Evolutionary conservation across 2,888 invertebrate species (phyloP), one percentile per base, ranked within the genome.

Genomic region (Matsumyia berberina): DNA sequence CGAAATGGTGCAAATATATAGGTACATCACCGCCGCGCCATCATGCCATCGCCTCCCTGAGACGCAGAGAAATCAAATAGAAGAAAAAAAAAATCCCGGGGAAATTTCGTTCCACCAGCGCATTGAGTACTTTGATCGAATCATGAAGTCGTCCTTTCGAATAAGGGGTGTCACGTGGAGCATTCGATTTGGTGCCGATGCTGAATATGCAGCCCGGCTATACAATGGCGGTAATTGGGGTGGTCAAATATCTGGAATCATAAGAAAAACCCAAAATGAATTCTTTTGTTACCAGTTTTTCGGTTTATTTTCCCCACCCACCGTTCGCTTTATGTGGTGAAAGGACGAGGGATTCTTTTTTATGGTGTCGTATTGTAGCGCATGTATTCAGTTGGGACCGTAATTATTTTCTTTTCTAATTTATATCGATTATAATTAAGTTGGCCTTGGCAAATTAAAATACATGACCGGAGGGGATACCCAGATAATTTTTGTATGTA

Each of bases 371-470:
- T 60, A 24, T 69, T 51, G 31, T 39, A 73, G 53, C 67, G 60
- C 44, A 3, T 51, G 42, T 64, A 57, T 76, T 70, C 51, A 51
- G 35, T 57, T 60, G 44, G 49, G 76, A 57, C 37, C 67, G 76
- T 81, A 64, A 64, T 76, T 81, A 76, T 81, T 80, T 74, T 58
- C 66, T 73, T 67, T 73, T 67, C 66, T 77, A 77, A 81, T 81
- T 81, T 82, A 82, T 77, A 77, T 82, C 70, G 82, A 82, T 82
- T 72, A 77, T 82, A 82, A 77, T 72, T 82, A 77, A 77, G 82
- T 58, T 62, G 72, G 66, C 77, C 58, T 77, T 77, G 70, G 70
- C 72, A 77, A 82, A 82, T 82, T 82, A 77, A 82, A 77, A 82
- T 82, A 70, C 82, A 82, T 82, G 77, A 64, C 82, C 72, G 39